phyloP scores from a whole-genome alignment of 2,888 invertebrate genomes.

The Lepidochrysops patricia region DNA sequence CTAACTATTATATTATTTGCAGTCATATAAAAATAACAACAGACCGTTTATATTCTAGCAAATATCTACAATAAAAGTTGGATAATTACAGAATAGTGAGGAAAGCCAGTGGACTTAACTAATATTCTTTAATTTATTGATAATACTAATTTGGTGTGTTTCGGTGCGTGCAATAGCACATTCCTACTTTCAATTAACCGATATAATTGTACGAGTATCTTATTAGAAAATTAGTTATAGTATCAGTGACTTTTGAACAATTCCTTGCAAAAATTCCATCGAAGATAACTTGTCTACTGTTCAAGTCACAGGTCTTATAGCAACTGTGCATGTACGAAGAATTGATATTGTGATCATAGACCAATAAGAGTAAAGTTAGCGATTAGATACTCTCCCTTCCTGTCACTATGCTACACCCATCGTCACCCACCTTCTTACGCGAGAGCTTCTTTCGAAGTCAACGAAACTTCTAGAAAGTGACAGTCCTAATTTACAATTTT shows the following conservation, averaged over 20 bases:
- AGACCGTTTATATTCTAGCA: conserved; percentile 62
- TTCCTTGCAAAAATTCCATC: conserved; percentile 66
- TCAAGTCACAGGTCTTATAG: conserved; percentile 24
- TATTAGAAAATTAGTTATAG: conserved; percentile 44
- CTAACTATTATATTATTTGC: conserved; percentile 63
- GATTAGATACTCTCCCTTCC: conserved; percentile 22
- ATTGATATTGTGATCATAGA: conserved; percentile 23
- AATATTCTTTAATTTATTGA: conserved; percentile 41
- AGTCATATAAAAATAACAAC: conserved; percentile 74
- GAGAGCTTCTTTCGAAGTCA: conserved; percentile 25
- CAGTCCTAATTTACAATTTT: conserved; percentile 35
- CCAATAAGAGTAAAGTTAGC: conserved; percentile 24
- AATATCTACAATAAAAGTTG: conserved; percentile 62
- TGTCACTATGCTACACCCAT: conserved; percentile 21
- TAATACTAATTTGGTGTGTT: conserved; percentile 62
- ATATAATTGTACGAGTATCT: conserved; percentile 41
- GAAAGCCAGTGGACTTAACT: conserved; percentile 62
- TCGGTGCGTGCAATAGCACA: conserved; percentile 73
- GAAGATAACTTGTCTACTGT: conserved; percentile 32
- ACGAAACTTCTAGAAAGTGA: conserved; percentile 26
- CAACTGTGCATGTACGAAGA: conserved; percentile 17
- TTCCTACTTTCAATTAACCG: conserved; percentile 54
- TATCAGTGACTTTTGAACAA: conserved; percentile 41
- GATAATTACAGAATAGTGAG: conserved; percentile 53
- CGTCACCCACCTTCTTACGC: conserved; percentile 26